These are phyloP conservation scores for Phoenicopterus ruber DNA, from an alignment of 2,113 vertebrate genomes.

Conservation along the genomic window DNA sequence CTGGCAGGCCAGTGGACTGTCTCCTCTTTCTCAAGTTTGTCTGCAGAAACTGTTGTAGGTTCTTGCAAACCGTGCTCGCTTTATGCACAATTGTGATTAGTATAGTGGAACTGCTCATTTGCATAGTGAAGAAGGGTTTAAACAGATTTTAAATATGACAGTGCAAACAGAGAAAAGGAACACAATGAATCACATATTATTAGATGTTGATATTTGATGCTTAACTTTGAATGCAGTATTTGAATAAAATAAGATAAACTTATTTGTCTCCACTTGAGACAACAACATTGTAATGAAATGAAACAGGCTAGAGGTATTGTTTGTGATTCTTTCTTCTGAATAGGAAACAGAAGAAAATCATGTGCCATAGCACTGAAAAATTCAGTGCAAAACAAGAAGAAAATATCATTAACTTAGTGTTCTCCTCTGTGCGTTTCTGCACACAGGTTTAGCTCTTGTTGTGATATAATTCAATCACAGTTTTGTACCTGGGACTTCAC, in stretches of 20 bases:
- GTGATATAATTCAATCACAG: slow-evolving; percentile 77
- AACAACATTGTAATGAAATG: not conserved
- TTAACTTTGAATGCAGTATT: not conserved
- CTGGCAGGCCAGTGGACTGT: not conserved
- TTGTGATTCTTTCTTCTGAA: not conserved
- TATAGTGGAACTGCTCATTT: not conserved
- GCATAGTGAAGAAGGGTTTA: not conserved
- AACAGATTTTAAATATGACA: not conserved
- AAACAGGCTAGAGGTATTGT: not conserved
- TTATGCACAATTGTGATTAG: not conserved
- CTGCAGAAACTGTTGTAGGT: not conserved
- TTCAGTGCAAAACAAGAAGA: not conserved
- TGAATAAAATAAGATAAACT: not conserved
- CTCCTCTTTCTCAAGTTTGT: not conserved
- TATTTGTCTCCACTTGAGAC: not conserved
- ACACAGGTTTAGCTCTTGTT: slow-evolving; percentile 80
- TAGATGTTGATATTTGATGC: not conserved
- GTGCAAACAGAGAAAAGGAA: not conserved
- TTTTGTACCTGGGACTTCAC: slow-evolving; percentile 81
- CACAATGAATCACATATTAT: not conserved
- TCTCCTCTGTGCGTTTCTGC: not conserved
- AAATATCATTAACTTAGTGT: not conserved
- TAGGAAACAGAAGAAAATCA: not conserved
- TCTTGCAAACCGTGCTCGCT: not conserved
- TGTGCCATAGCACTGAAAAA: not conserved